Percentiles rank a stretch among this genome's conserved stretches.
Conservation (phyloP, 2,888 invertebrate genomes). For the Caenorhabditis zanzibari region DNA sequence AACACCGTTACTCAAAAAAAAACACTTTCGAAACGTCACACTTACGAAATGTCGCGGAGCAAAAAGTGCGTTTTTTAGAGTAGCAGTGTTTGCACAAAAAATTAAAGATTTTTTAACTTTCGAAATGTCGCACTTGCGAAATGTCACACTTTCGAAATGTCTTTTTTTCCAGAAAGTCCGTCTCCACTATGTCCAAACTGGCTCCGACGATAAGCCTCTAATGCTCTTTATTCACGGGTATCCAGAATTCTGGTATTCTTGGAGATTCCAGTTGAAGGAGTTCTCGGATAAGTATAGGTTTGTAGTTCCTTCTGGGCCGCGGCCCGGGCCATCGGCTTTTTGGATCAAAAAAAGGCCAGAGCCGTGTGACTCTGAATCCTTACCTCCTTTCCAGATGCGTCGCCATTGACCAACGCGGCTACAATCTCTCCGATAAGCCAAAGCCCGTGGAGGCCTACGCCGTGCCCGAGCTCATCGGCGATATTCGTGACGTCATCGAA, state of each 20-base stretch:
- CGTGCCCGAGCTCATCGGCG: conserved; percentile 87
- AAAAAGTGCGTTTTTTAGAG: too few species aligned
- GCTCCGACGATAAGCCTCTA: conserved; percentile 86
- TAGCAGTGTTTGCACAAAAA: too few species aligned
- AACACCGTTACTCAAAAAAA: too few species aligned
- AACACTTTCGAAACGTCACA: too few species aligned
- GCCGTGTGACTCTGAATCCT: too few species aligned
- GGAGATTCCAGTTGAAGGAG: conserved; percentile 88
- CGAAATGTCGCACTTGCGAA: too few species aligned
- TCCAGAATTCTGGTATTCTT: conserved; percentile 90
- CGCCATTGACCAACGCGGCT: conserved; percentile 90
- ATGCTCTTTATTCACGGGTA: conserved; percentile 89
- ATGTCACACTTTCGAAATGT: too few species aligned
- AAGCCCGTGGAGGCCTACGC: conserved; percentile 86
- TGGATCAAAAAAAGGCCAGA: background rate
- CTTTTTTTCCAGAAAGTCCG: conserved; percentile 57
- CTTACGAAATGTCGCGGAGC: too few species aligned
- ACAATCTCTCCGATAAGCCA: conserved; percentile 90
- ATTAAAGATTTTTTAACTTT: too few species aligned
- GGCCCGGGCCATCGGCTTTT: too few species aligned
- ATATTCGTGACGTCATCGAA: conserved; percentile 87
- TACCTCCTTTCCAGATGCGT: conserved; percentile 87
- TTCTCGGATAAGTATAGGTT: conserved; percentile 84
- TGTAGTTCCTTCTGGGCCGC: background rate
- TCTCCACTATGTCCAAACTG: conserved; percentile 72